These are phyloP conservation scores for Brachyalestes nurse DNA, from an alignment of 2,797 vertebrate genomes.

Conservation along the genomic window DNA sequence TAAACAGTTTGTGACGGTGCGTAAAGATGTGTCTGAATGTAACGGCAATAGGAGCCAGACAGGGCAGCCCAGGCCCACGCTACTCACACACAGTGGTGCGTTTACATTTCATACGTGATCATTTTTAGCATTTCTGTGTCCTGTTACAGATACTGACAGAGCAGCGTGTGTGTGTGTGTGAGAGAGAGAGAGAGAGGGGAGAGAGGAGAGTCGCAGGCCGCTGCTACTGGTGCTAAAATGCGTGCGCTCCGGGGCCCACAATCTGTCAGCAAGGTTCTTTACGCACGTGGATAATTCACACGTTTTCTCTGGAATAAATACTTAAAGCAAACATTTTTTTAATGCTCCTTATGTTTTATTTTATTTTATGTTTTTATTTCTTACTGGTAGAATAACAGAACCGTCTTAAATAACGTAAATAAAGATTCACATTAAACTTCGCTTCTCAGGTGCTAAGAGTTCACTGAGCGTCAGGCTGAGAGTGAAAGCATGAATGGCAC, in stretches of 20 bases:
- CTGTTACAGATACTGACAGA: background rate
- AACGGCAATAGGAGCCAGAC: background rate
- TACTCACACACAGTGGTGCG: background rate
- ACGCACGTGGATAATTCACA: background rate
- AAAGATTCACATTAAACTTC: too few relatives aligned
- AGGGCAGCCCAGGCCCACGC: background rate
- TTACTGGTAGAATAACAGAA: background rate
- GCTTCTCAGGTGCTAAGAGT: too few relatives aligned
- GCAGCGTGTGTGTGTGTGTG: too few relatives aligned
- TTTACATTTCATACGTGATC: background rate
- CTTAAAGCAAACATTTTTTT: background rate
- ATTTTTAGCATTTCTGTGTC: background rate
- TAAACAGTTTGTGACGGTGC: background rate
- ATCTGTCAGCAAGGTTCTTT: background rate
- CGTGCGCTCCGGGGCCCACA: background rate
- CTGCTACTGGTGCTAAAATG: slow-evolving; percentile 36
- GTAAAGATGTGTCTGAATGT: background rate
- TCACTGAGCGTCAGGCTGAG: background rate
- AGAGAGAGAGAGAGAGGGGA: background rate
- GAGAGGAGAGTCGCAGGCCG: slow-evolving; percentile 17
- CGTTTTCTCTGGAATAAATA: background rate
- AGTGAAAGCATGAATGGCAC: background rate
- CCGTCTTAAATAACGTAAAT: background rate
- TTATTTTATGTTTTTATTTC: too few relatives aligned
- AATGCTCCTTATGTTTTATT: background rate